Evolutionary conservation across 2,888 invertebrate genomes (phyloP), one percentile per base, ranked within the genome.

Genomic region (Caenorhabditis macrosperma): DNA sequence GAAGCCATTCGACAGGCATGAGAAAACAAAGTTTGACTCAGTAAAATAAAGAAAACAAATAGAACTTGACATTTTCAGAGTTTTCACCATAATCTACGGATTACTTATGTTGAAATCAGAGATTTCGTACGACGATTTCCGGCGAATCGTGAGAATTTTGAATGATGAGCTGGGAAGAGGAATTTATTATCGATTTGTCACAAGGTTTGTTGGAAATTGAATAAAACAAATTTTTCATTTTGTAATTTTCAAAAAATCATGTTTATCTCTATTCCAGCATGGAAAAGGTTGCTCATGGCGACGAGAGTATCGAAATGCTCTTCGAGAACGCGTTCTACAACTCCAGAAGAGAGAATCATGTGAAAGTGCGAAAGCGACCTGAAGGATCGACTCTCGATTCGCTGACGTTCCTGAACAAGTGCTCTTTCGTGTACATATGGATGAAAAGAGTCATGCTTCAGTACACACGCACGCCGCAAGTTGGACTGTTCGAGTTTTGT

Each of bases 51-150:
- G n/a, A 28, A 33, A 33, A 57, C 22, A 5, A 12, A 5, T 1
- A 33, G 26, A 44, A 22, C 33, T 52, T 9, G 15, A 6, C 0
- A n/a, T 26, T 61, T 77, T 59, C 57, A 77, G 77, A 71, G 50
- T 48, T 4, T 78, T 69, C 26, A 33, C 60, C 12, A 5, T 78
- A 5, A 6, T 71, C 20, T 71, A 68, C 30, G 64, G 66, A 1
- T n/a, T 78, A 10, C 59, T 72, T n/a, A 10, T 35, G 12, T 2
- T 15, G 1, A 22, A 60, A 44, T n/a, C 35, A 3, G 78, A 81
- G 15, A 64, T 78, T 55, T 35, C 63, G 6, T 83, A 78, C 57
- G 59, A 66, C 3, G 78, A 80, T 28, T 66, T 81, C 46, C 48
- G 59, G 20, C 41, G 28, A 24, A 20, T 68, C 24, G 76, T 76